phyloP scores from a whole-genome alignment of 1,140 invertebrate species.

The Drosophila bifasciata region DNA sequence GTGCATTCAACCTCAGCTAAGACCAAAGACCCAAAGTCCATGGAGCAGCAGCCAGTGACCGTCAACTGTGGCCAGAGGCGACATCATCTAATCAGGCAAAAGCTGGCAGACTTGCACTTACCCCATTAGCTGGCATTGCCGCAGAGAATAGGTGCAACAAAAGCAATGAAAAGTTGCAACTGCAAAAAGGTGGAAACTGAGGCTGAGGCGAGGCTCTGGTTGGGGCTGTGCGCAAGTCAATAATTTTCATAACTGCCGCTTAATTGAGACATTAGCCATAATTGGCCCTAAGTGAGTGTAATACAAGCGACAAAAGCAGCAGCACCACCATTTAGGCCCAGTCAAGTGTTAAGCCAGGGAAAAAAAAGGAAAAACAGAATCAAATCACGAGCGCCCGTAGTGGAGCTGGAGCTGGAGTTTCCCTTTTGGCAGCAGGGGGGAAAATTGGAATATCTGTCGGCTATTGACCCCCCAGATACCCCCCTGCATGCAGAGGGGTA shows the following conservation, averaged over 20 bases:
- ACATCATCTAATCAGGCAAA: slow-evolving; percentile 44
- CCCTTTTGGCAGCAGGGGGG: not conserved
- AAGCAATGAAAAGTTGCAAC: not conserved
- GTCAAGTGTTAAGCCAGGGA: slow-evolving; percentile 65
- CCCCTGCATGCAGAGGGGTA: slow-evolving; percentile 32
- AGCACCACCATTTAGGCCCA: slow-evolving; percentile 39
- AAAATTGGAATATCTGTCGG: slow-evolving; percentile 6
- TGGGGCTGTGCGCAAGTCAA: slow-evolving; percentile 52
- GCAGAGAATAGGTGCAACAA: slow-evolving; percentile 21
- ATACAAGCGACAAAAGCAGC: slow-evolving; percentile 63
- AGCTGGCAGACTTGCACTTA: slow-evolving; percentile 42
- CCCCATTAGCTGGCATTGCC: slow-evolving; percentile 51
- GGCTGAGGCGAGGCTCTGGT: slow-evolving; percentile 6
- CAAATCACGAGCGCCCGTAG: slow-evolving; percentile 34
- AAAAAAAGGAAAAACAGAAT: slow-evolving; percentile 31
- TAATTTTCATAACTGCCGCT: slow-evolving; percentile 79
- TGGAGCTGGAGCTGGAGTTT: slow-evolving; percentile 2
- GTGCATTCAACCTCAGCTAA: slow-evolving; percentile 34
- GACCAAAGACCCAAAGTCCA: slow-evolving; percentile 18
- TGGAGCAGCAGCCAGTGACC: slow-evolving; percentile 12
- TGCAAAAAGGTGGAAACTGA: slow-evolving; percentile 38
- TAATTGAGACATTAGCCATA: slow-evolving; percentile 80
- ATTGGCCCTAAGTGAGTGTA: slow-evolving; percentile 75
- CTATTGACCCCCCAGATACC: slow-evolving; percentile 53
- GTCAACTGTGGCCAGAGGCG: slow-evolving; percentile 16